Conservation (phyloP, 2,113 vertebrate species). For the Clarias gariepinus region DNA sequence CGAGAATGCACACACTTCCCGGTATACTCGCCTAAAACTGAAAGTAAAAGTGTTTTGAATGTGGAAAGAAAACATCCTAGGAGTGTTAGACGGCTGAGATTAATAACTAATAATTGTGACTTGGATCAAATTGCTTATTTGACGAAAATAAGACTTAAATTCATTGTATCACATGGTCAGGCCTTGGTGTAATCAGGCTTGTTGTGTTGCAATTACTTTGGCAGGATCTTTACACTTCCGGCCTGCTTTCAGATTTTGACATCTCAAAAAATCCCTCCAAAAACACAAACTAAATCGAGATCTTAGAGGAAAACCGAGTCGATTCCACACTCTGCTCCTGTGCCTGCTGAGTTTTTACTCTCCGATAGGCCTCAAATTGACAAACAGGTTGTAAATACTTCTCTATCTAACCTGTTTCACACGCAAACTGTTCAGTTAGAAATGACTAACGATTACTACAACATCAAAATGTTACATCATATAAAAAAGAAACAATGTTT, state of each 20-base stretch:
- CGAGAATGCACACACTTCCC: not conserved
- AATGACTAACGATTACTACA: not conserved
- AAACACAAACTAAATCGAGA: not conserved
- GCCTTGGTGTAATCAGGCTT: constrained; percentile 8
- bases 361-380: constrained; percentile 5
- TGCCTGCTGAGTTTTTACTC: not conserved
- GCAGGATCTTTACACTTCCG: constrained; percentile 27
- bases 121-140: not conserved
- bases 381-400: not conserved
- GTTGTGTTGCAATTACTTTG: not conserved
- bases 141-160: not conserved
- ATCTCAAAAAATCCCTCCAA: not conserved
- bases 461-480: not conserved
- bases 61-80: not conserved
- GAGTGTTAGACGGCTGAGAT: not conserved
- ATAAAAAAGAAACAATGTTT: not conserved
- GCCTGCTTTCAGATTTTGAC: constrained; percentile 24
- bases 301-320: not conserved
- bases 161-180: not conserved
- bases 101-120: not conserved
- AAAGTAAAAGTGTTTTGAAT: constrained; percentile 38
- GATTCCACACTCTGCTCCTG: not conserved
- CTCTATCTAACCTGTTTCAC: not conserved
- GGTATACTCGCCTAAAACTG: not conserved
- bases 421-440: not conserved